These are phyloP conservation scores for Tympanoctomys barrerae DNA, from an alignment of 2,797 vertebrate species.

Conservation along the genomic window DNA sequence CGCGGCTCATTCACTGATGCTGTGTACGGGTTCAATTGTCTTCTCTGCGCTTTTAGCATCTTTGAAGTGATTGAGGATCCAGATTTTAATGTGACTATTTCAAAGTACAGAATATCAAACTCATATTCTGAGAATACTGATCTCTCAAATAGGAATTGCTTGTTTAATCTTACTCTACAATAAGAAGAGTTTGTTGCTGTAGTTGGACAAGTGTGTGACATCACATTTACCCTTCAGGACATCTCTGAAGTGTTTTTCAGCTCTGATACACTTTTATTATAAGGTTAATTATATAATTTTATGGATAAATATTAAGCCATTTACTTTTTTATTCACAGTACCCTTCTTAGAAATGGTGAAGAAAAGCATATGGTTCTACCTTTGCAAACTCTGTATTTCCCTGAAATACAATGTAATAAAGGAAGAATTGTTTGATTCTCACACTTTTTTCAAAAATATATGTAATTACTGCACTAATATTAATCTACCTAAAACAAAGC, in stretches of 20 bases:
- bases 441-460: neutral
- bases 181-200: neutral
- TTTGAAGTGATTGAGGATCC: neutral
- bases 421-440: conserved; percentile 5
- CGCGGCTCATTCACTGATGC: neutral
- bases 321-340: neutral
- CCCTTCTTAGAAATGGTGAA: neutral
- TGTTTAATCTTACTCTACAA: neutral
- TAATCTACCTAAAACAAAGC: neutral
- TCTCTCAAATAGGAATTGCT: neutral
- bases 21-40: neutral
- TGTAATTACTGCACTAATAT: neutral
- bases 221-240: neutral
- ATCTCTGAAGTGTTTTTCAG: neutral
- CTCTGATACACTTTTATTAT: neutral
- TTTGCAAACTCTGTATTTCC: conserved; percentile 68
- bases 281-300: conserved; percentile 42
- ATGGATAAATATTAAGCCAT: neutral
- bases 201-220: neutral
- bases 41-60: conserved; percentile 8
- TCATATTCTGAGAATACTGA: neutral
- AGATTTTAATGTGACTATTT: neutral
- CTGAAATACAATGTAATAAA: neutral
- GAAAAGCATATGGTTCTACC: conserved; percentile 19
- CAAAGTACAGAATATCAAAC: neutral